Evolutionary conservation across 2,113 vertebrate genomes (phyloP).

Genomic region (Indicator maculatus): DNA sequence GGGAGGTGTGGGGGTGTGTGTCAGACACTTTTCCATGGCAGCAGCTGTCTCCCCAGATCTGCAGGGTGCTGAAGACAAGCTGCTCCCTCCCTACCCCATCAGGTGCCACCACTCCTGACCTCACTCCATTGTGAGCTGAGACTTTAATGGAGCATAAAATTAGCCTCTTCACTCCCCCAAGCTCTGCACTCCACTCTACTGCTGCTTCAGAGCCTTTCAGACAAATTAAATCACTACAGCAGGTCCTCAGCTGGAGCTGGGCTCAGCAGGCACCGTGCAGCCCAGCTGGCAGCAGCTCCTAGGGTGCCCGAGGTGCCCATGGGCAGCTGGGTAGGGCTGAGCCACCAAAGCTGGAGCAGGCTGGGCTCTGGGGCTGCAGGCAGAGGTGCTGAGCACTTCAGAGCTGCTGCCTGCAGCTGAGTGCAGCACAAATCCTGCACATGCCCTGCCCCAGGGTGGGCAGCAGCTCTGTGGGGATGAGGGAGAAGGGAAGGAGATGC

Average conservation of each 20-base stretch:
- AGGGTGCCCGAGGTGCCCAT: neutral
- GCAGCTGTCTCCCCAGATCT: neutral
- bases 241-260: neutral
- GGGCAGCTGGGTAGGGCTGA: neutral
- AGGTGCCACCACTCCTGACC: conserved; percentile 20
- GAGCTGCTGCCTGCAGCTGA: neutral
- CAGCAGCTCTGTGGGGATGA: neutral
- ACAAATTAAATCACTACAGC: conserved; percentile 7
- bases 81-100: neutral
- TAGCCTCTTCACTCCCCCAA: neutral
- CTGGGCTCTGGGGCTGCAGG: neutral
- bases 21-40: neutral
- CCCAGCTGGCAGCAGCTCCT: fast-evolving
- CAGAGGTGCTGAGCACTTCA: neutral
- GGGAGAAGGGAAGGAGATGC: neutral
- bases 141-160: conserved; percentile 60
- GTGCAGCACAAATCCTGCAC: neutral
- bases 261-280: too few relatives aligned
- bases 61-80: neutral
- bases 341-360: neutral
- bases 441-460: neutral
- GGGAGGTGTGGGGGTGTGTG: neutral
- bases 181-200: neutral
- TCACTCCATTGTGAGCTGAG: neutral
- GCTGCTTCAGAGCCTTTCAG: neutral